Conservation (phyloP, 2,113 vertebrate genomes). For the Trochalopteron elliotii region DNA sequence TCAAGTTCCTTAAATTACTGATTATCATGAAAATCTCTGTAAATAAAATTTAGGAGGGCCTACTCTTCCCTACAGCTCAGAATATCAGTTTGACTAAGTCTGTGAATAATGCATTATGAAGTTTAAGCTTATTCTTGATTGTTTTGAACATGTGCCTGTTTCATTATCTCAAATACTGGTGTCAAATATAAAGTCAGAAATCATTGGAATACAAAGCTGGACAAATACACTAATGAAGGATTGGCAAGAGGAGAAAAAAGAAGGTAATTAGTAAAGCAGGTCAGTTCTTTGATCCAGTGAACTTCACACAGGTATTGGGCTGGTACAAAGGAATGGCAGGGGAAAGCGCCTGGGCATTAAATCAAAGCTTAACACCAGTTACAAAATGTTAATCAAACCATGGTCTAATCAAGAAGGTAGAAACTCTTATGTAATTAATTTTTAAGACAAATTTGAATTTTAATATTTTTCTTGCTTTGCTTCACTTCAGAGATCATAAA, state of each 20-base stretch:
- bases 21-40: not conserved
- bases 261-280: not conserved
- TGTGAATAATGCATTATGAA: not conserved
- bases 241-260: not conserved
- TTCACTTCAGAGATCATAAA: not conserved
- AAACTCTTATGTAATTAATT: not conserved
- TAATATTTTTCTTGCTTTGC: not conserved
- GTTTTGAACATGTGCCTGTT: not conserved
- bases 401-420: not conserved
- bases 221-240: not conserved
- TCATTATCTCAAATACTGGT: not conserved
- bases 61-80: not conserved
- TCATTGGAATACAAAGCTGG: not conserved
- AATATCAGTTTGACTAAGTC: not conserved
- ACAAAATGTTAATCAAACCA: not conserved
- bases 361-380: not conserved
- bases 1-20: not conserved
- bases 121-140: not conserved
- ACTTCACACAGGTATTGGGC: not conserved
- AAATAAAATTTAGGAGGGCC: not conserved
- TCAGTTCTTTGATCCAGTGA: not conserved
- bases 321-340: not conserved
- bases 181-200: not conserved
- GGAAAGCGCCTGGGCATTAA: not conserved
- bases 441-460: not conserved